Percentiles rank a stretch among this genome's conserved stretches.
Evolutionary conservation across 2,797 vertebrate genomes (phyloP).

Genomic region (Syncerus caffer): DNA sequence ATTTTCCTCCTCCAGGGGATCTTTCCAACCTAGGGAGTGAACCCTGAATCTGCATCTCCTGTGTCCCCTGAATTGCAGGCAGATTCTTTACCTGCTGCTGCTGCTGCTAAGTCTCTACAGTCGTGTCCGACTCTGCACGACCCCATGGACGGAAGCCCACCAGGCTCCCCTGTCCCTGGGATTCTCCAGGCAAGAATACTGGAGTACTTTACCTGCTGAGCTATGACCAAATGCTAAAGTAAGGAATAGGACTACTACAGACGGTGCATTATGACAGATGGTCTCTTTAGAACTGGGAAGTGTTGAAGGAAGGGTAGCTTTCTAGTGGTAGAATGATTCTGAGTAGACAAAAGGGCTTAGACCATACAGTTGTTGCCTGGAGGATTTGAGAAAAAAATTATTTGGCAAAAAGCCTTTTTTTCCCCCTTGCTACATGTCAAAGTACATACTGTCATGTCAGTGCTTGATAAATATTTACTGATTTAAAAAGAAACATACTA

Average conservation of each 20-base stretch:
- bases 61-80: not conserved
- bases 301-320: not conserved
- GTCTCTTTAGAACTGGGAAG: not conserved
- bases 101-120: no score
- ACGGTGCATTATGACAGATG: not conserved
- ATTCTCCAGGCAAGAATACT: no score
- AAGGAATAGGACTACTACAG: not conserved
- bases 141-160: no score
- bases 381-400: not conserved
- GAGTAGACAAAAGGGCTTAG: not conserved
- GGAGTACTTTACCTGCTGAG: not conserved
- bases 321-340: not conserved
- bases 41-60: rapidly evolving
- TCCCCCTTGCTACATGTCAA: not conserved
- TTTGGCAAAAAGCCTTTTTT: not conserved
- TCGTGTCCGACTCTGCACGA: no score
- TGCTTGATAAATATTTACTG: slow-evolving; percentile 17
- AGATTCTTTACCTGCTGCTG: not conserved
- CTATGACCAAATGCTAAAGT: not conserved
- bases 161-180: no score
- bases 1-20: not conserved
- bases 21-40: not conserved
- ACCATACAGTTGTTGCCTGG: not conserved
- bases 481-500: not conserved
- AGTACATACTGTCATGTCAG: not conserved